phyloP scores from a whole-genome alignment of 1,140 invertebrate species.

The Copidosoma floridanum region DNA sequence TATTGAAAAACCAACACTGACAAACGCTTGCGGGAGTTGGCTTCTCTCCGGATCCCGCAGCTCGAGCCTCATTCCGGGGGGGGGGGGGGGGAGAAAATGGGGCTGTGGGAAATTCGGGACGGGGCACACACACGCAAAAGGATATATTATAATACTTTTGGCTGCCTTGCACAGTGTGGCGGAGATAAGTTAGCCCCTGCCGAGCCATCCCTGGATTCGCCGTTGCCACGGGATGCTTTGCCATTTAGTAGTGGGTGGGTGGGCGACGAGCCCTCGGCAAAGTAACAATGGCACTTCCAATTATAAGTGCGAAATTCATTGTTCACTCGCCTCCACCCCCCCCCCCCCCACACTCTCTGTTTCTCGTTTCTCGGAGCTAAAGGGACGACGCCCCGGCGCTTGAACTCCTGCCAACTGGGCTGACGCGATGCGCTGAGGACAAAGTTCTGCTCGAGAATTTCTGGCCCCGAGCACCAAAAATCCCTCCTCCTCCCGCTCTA shows the following conservation, averaged over 20 bases:
- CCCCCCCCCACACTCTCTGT: too few species aligned
- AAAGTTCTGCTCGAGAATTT: constrained; percentile 33
- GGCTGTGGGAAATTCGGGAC: too few species aligned
- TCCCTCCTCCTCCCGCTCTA: constrained; percentile 25
- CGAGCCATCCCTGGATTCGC: too few species aligned
- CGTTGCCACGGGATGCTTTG: constrained; percentile 35
- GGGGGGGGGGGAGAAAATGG: too few species aligned
- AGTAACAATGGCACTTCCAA: constrained; percentile 48
- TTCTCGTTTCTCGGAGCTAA: too few species aligned
- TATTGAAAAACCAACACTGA: too few species aligned
- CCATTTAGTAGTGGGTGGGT: too few species aligned
- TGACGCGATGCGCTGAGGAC: constrained; percentile 22
- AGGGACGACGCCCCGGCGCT: constrained; percentile 28
- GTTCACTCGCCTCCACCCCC: constrained; percentile 27
- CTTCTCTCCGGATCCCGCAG: too few species aligned
- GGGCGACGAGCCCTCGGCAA: too few species aligned
- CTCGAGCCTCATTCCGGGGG: too few species aligned
- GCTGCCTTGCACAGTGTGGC: not conserved
- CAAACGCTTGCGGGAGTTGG: too few species aligned
- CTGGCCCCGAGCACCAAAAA: constrained; percentile 42
- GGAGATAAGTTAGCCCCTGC: constrained; percentile 2
- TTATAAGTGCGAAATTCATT: constrained; percentile 54
- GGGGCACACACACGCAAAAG: too few species aligned
- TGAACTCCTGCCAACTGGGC: constrained; percentile 45
- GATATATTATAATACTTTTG: not conserved